Conservation (phyloP, 2,113 vertebrate genomes). For the Myiozetetes cayanensis region DNA sequence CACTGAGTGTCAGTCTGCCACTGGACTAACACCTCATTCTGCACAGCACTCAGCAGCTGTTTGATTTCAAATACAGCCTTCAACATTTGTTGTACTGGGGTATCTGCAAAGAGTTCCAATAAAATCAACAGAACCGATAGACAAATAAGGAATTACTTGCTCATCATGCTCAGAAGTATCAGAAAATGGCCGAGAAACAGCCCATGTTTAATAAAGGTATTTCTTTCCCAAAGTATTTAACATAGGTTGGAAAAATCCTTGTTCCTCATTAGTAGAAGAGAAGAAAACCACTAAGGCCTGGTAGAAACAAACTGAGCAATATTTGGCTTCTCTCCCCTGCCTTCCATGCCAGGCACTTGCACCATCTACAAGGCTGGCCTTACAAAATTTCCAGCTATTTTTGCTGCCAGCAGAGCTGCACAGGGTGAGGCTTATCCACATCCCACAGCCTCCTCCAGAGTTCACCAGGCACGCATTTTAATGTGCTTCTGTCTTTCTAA, state of each 20-base stretch:
- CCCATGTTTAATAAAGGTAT: not conserved
- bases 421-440: not conserved
- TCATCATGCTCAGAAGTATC: rapidly evolving
- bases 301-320: not conserved
- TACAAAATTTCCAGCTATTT: not conserved
- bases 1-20: not conserved
- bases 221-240: not conserved
- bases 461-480: not conserved
- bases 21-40: not conserved
- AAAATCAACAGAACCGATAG: not conserved
- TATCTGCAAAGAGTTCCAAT: not conserved
- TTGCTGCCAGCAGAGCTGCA: not conserved
- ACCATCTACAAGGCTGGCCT: not conserved
- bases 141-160: not conserved
- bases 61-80: not conserved
- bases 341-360: not conserved
- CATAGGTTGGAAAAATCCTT: not conserved
- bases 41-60: not conserved
- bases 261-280: not conserved
- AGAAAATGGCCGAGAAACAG: not conserved
- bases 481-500: not conserved
- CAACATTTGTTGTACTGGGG: not conserved
- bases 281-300: not conserved
- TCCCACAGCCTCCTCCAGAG: not conserved
- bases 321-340: not conserved